Evolutionary conservation across 2,113 vertebrate species (phyloP), one percentile per base, ranked within the genome.

Genomic region (Chaetops frenatus): DNA sequence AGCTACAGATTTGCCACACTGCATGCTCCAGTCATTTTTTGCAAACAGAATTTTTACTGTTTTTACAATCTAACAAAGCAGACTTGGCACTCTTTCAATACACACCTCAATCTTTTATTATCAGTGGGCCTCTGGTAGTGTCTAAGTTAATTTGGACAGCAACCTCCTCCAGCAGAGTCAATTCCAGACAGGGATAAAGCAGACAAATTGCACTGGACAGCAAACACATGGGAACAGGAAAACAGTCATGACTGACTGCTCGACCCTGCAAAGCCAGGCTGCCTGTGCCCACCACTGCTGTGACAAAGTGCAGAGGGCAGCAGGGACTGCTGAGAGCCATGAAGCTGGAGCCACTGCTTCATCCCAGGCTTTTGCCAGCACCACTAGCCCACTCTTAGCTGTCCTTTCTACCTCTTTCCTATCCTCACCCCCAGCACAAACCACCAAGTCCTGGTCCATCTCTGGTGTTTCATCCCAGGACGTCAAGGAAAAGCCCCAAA

Each of bases 61-160:
- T 74, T 82, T 64, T 54, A 45, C 10, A 50, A 56, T 35, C 56
- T 33, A 60, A 57, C 12, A 73, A 83, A 70, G 12, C 10, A 81
- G 23, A 12, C 17, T 62, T 12, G 5, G 27, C 31, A 51, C 15
- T 58, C 25, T 56, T 85, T 36, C 70, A 87, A 87, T 50, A 33
- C 3, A 61, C 15, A 78, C 40, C 29, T 64, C 35, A 27, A 27
- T 12, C 44, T 79, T 71, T 28, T 36, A 13, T 65, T 47, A 62
- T 15, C 60, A 33, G 2, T 5, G 14, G n/a, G 40, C 23, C n/a
- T 73, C 77, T 56, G 15, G 27, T 25, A 90, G 56, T 0, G 0
- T 5, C 14, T 9, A 64, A 81, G 23, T 50, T 50, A 50, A 60
- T 76, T 31, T 92, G 45, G 54, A 60, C 53, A 82, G 47, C 53